phyloP scores from a whole-genome alignment of 2,797 vertebrate species.

The Allobates femoralis region DNA sequence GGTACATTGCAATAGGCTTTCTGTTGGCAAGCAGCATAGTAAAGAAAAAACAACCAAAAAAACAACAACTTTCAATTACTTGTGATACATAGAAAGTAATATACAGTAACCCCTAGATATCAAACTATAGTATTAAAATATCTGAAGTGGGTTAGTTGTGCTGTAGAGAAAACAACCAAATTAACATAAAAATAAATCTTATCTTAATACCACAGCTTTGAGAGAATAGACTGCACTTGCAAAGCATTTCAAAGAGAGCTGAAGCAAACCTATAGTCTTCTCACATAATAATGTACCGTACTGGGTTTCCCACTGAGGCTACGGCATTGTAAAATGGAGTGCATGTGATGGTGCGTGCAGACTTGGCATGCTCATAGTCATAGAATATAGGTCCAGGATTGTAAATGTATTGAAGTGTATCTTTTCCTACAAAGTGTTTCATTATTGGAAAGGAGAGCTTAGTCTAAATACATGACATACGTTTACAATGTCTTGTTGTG shows the following conservation, averaged over 20 bases:
- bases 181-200: constrained; percentile 60
- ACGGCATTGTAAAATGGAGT: constrained; percentile 20
- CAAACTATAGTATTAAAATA: constrained; percentile 49
- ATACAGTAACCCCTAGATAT: constrained; percentile 55
- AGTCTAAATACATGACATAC: no score
- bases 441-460: neutral
- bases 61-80: constrained; percentile 50
- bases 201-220: constrained; percentile 54
- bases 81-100: constrained; percentile 52
- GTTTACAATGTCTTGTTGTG: no score
- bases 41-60: no score
- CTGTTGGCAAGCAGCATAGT: constrained; percentile 3
- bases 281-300: constrained; percentile 39
- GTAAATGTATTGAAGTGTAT: neutral
- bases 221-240: constrained; percentile 41
- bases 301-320: constrained; percentile 34
- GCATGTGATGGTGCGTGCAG: neutral
- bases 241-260: constrained; percentile 34
- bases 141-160: constrained; percentile 52
- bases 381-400: neutral
- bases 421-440: neutral
- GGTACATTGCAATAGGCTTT: constrained; percentile 45
- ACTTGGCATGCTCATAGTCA: neutral
- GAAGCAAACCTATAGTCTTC: constrained; percentile 42
- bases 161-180: constrained; percentile 51